These are phyloP conservation scores for Dendroctonus ponderosae DNA, from an alignment of 1,140 invertebrate species.

Conservation along the genomic window DNA sequence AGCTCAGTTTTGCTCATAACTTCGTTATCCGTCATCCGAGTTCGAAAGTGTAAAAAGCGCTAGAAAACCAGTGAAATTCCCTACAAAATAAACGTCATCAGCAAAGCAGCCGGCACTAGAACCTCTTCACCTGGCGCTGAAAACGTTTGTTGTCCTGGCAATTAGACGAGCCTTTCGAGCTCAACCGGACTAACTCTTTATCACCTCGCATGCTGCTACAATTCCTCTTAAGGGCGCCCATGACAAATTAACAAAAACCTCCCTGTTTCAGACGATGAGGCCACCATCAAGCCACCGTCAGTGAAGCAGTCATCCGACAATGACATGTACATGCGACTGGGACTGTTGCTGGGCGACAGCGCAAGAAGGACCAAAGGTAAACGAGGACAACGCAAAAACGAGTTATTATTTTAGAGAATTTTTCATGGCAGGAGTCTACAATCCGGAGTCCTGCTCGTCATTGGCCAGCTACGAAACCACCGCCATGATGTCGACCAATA, in stretches of 20 bases:
- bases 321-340: constrained; percentile 83
- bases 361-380: constrained; percentile 53
- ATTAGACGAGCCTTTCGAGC: no score
- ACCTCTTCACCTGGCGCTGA: no score
- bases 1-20: no score
- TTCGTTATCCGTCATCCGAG: no score
- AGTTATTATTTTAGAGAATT: not conserved
- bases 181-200: no score
- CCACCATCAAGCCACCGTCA: constrained; percentile 60
- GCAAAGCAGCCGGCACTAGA: no score
- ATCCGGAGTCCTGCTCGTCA: constrained; percentile 64
- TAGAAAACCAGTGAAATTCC: no score
- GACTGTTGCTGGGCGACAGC: constrained; percentile 74
- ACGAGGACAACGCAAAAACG: not conserved
- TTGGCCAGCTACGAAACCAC: constrained; percentile 75
- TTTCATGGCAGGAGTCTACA: constrained; percentile 43
- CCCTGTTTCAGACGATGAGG: constrained; percentile 63
- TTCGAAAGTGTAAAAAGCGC: no score
- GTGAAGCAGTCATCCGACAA: constrained; percentile 63
- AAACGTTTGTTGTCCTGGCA: no score
- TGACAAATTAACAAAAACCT: not conserved
- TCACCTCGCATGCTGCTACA: no score
- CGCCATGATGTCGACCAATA: constrained; percentile 71
- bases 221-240: no score
- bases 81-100: no score